phyloP scores from a whole-genome alignment of 2,113 vertebrate species.

The Vidua chalybeata region DNA sequence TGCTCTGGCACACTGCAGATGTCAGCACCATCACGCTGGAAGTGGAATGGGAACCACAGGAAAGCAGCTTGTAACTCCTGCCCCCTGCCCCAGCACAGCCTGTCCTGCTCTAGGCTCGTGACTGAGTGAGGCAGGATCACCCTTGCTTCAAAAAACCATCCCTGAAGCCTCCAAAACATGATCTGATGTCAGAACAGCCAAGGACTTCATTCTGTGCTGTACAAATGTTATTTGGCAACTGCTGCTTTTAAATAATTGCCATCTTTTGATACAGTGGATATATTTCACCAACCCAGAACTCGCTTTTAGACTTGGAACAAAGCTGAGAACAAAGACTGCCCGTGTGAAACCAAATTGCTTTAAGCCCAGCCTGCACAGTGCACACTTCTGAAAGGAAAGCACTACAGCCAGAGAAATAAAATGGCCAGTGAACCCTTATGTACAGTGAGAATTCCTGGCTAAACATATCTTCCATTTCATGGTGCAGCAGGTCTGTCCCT shows the following conservation, averaged over 20 bases:
- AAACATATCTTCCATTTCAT: background rate
- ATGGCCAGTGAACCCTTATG: background rate
- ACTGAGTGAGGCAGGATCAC: background rate
- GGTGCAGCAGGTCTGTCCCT: background rate
- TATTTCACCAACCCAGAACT: background rate
- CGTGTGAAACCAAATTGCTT: background rate
- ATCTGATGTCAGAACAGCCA: background rate
- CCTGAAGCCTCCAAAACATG: background rate
- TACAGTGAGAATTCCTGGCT: background rate
- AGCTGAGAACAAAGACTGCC: constrained; percentile 27
- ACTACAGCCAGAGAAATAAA: background rate
- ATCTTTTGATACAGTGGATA: background rate
- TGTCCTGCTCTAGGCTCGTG: background rate
- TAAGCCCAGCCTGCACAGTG: background rate
- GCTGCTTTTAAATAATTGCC: constrained; percentile 23
- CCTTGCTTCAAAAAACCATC: background rate
- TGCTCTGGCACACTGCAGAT: background rate
- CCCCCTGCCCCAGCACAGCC: background rate
- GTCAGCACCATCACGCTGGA: background rate
- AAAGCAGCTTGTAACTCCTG: background rate
- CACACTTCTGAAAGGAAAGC: background rate
- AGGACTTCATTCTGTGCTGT: background rate
- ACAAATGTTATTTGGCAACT: background rate
- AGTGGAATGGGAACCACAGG: background rate
- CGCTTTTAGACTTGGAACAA: constrained; percentile 29